Percentiles rank a stretch among this genome's conserved stretches.
Conservation (phyloP, 1,140 invertebrate species). For the Whitmania pigra region DNA sequence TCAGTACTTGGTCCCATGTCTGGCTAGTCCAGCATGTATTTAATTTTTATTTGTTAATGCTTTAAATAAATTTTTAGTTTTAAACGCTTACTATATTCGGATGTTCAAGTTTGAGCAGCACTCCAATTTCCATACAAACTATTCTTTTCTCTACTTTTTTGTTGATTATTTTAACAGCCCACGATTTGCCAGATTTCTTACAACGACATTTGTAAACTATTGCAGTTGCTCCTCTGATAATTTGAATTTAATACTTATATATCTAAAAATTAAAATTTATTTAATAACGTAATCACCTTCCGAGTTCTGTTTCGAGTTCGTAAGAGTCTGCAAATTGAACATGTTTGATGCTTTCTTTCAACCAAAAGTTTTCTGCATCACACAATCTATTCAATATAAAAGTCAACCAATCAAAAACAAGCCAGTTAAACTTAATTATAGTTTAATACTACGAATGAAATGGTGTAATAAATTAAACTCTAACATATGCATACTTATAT, state of each 20-base stretch:
- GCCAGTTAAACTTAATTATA: too few species aligned
- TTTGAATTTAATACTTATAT: neutral
- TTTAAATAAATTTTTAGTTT: too few species aligned
- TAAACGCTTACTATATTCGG: constrained; percentile 22
- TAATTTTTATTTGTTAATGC: too few species aligned
- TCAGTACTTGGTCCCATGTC: too few species aligned
- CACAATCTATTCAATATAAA: neutral
- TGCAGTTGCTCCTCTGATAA: constrained; percentile 33
- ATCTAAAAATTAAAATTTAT: neutral
- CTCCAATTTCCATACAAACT: constrained; percentile 21
- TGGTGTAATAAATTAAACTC: too few species aligned
- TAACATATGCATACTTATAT: too few species aligned
- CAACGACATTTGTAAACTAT: constrained; percentile 33
- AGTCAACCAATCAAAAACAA: too few species aligned
- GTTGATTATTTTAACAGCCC: constrained; percentile 37
- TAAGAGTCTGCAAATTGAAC: constrained; percentile 1
- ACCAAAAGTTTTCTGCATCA: constrained; percentile 11
- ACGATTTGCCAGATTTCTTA: constrained; percentile 29
- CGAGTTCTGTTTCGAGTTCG: constrained; percentile 8
- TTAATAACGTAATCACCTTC: neutral
- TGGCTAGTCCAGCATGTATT: too few species aligned
- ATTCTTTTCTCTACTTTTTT: constrained; percentile 30
- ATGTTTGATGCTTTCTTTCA: constrained; percentile 19
- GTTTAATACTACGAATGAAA: too few species aligned
- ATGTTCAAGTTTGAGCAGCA: constrained; percentile 21